Base-by-base conservation (phyloP, 1,140 invertebrate species). In the Cephus cinctus region DNA sequence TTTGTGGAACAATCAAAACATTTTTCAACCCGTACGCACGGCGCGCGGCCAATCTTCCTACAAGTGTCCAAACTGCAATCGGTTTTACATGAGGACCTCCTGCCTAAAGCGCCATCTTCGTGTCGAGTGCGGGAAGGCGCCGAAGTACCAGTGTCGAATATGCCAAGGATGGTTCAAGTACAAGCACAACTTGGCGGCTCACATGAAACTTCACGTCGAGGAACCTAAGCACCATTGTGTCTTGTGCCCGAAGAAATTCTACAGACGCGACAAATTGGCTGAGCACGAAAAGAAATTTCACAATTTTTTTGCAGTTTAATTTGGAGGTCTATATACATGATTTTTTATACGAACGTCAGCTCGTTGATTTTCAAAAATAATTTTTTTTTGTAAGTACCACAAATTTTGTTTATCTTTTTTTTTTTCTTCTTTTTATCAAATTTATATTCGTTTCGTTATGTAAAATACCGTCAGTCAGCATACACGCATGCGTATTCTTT, bases 61-160 rank as follows among this genome's bases (percentile, higher is more conserved):
- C 69, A 61, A 71, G 44, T 85, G 83, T 60, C 75, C 77, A 6
- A 80, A 78, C 32, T 83, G 81, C 60, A 69, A 67, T 46, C 80
- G 82, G 56, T 71, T 70, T 35, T 83, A 83, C 66, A 77, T 76
- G 63, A 63, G 80, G 35, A 68, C 75, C 23, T 80, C 78, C 50
- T 81, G 79, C 14, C 43, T 82, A 41, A 82, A 72, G 56, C 76
- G 81, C 4, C 81, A 83, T 56, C 61, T 82, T 46, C 67, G 78
- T 20, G 69, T 78, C 11, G 75, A 78, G 42, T 78, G 75, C 35
- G 69, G 68, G 18, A 75, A 73, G 35, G 51, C 57, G 12, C 79
- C 78, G 0, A 65, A 71, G 31, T 79, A 76, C 56, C 68, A 72
- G 34, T 80, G 78, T 52, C 63, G 65, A 9, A 58, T 73, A 22